These are phyloP conservation scores for Ranitomeya imitator DNA, from an alignment of 2,113 vertebrate species.

Conservation along the genomic window DNA sequence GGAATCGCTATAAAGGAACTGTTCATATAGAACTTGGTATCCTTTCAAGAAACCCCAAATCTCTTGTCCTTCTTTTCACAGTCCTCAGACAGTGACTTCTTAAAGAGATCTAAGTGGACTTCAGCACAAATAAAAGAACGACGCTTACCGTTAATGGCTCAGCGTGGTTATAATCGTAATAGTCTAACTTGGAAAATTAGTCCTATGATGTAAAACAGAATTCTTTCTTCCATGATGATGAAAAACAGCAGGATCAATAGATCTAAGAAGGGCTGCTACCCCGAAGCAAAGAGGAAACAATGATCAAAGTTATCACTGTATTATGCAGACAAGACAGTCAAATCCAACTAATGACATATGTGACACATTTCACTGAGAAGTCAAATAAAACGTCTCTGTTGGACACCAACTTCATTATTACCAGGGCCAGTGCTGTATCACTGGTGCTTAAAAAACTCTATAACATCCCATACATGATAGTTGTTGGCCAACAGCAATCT, in stretches of 20 bases:
- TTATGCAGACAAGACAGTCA: neutral
- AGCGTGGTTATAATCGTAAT: neutral
- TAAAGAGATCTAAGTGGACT: conserved; percentile 62
- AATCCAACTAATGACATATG: neutral
- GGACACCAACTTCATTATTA: neutral
- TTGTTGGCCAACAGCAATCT: too few species aligned
- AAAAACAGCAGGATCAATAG: neutral
- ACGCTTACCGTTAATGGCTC: conserved; percentile 46
- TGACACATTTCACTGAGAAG: neutral
- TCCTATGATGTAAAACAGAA: neutral
- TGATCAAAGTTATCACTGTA: neutral
- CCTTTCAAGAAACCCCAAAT: conserved; percentile 71
- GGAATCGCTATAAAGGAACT: conserved; percentile 70
- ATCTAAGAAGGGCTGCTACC: neutral
- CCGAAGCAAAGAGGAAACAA: neutral
- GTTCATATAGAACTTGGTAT: conserved; percentile 70
- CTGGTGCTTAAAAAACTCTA: neutral
- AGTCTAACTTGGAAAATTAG: neutral
- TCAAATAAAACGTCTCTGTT: neutral
- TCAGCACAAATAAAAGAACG: conserved; percentile 59
- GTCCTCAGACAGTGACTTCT: conserved; percentile 31
- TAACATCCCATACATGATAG: too few species aligned
- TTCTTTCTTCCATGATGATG: neutral
- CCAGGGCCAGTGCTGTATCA: neutral
- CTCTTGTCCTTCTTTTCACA: conserved; percentile 62